Conservation (phyloP, 2,888 invertebrate species). For the Thyatira batis region DNA sequence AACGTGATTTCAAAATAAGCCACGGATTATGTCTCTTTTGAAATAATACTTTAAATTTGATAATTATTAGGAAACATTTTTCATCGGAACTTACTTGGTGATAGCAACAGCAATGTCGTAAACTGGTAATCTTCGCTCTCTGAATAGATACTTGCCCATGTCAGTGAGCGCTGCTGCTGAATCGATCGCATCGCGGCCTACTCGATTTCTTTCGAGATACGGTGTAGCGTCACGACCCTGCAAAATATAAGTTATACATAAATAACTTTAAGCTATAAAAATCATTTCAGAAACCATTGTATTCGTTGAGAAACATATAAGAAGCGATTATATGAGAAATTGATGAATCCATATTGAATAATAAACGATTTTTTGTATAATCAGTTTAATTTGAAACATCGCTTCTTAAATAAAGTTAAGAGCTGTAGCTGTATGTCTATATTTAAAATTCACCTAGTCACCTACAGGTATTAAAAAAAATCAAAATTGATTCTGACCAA, state of each 20-base stretch:
- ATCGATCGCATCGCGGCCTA: constrained; percentile 96
- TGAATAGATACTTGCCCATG: constrained; percentile 98
- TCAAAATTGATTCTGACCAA: not conserved
- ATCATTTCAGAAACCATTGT: too few relatives aligned
- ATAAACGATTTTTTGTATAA: too few relatives aligned
- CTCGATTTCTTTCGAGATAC: constrained; percentile 95
- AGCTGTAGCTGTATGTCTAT: too few relatives aligned
- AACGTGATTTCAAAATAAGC: constrained; percentile 23
- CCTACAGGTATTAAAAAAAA: constrained; percentile 4
- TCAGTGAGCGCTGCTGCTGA: constrained; percentile 97
- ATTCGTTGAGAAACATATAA: too few relatives aligned
- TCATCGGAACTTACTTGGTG: constrained; percentile 89
- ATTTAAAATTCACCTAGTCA: too few relatives aligned
- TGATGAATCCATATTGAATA: too few relatives aligned
- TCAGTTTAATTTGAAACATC: too few relatives aligned
- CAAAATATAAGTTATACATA: constrained; percentile 24
- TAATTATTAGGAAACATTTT: not conserved
- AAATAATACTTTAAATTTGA: not conserved
- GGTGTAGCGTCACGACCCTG: constrained; percentile 97
- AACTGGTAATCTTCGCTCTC: constrained; percentile 95
- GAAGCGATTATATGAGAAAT: too few relatives aligned
- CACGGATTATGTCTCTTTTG: constrained; percentile 8
- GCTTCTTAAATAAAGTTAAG: too few relatives aligned
- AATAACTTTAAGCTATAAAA: too few relatives aligned
- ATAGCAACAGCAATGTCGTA: constrained; percentile 98